phyloP scores from a whole-genome alignment of 2,888 invertebrate species.

The Antitype chi region DNA sequence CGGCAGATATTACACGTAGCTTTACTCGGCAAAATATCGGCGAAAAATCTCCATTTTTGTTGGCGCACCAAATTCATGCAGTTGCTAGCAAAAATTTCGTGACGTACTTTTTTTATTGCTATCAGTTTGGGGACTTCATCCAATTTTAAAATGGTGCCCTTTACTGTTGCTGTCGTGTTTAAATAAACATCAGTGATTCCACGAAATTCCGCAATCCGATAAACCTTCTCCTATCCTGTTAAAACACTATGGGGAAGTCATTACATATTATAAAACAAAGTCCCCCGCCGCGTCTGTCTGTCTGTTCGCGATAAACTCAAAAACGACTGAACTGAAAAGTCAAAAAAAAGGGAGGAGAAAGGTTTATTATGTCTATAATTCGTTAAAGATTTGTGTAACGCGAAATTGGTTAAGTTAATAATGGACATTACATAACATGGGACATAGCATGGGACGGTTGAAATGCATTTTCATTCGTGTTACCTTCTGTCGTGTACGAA shows the following conservation, averaged over 20 bases:
- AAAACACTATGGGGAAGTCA: background rate
- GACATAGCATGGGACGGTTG: too few species aligned
- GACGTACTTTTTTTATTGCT: constrained; percentile 56
- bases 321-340: too few species aligned
- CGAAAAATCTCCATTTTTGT: constrained; percentile 68
- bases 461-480: constrained; percentile 26
- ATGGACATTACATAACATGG: too few species aligned
- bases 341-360: too few species aligned
- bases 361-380: too few species aligned
- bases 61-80: constrained; percentile 62
- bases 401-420: too few species aligned
- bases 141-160: constrained; percentile 47
- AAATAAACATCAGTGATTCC: background rate
- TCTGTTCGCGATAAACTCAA: too few species aligned
- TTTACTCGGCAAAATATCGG: constrained; percentile 73
- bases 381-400: too few species aligned
- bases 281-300: too few species aligned
- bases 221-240: background rate
- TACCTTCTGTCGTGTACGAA: constrained; percentile 23
- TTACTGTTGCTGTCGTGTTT: background rate
- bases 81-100: constrained; percentile 55
- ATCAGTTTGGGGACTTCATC: constrained; percentile 54
- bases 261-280: too few species aligned
- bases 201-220: constrained; percentile 13
- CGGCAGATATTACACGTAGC: constrained; percentile 76